Evolutionary conservation across 2,888 invertebrate genomes (phyloP), one percentile per base, ranked within the genome.

Genomic region (Philereme transversata): DNA sequence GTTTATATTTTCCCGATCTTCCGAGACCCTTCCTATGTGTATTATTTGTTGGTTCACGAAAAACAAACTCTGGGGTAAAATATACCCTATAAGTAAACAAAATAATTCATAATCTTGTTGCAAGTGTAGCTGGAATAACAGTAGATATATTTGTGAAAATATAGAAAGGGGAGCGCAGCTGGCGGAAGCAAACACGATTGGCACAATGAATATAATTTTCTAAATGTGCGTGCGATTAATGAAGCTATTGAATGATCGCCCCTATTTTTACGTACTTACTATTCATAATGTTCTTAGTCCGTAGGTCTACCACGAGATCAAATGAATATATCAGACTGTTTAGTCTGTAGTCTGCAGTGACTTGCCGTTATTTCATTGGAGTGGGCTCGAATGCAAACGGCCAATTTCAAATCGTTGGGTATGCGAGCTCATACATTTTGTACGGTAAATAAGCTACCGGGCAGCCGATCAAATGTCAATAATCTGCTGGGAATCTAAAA

Each of bases 41-140:
- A 60, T 22, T 22, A 22, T 57, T 65, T 66, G 63, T 67, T 67
- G 56, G 64, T 65, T 60, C 57, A 58, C 62, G 60, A 53, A 62
- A 70, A 70, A 62, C 63, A 65, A 68, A 65, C 62, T 38, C 22
- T 57, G 33, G 57, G 62, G 49, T 53, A 51, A 61, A 64, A 48
- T 60, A 48, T 57, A 67, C 67, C 70, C 67, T 57, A 51, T 41
- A 60, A 61, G 60, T 56, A 67, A 70, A 67, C 70, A 65, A 46
- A 46, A 53, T 62, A 78, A 86, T 84, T 81, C 74, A 79, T 78
- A 80, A 78, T 78, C 70, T 75, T 67, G 60, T 71, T 59, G 66
- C 72, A 73, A 73, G 78, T 72, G 74, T 75, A 64, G 64, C 63
- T 67, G 62, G 67, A 76, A 80, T 77, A 80, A 75, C 77, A 74